Conservation (phyloP, 2,113 vertebrate genomes). For the Tachysurus vachellii region DNA sequence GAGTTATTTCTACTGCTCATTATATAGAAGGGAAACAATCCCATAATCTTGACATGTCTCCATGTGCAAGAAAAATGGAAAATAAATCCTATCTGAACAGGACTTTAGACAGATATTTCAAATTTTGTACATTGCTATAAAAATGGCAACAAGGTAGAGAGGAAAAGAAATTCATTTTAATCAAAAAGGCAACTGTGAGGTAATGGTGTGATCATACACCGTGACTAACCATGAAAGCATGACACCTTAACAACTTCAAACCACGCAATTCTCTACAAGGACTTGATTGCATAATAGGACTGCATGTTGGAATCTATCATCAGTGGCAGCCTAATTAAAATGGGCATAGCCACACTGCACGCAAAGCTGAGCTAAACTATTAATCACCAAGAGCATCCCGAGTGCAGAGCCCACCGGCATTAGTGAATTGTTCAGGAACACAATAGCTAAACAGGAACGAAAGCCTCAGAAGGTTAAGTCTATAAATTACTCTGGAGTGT, state of each 20-base stretch:
- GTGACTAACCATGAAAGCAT: not conserved
- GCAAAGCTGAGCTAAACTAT: slow-evolving; percentile 33
- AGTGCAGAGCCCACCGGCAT: slow-evolving; percentile 19
- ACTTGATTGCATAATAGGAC: slow-evolving; percentile 32
- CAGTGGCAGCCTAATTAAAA: slow-evolving; percentile 49
- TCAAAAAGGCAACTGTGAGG: not conserved
- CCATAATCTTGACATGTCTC: not conserved
- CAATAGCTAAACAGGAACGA: slow-evolving; percentile 34
- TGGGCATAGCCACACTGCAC: slow-evolving; percentile 11
- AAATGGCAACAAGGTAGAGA: not conserved
- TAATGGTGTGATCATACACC: not conserved
- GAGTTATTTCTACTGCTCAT: not conserved
- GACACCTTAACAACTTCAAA: not conserved
- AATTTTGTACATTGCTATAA: not conserved
- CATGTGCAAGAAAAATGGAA: not conserved
- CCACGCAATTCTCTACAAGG: slow-evolving; percentile 3
- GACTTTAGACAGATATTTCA: not conserved
- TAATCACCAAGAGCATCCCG: slow-evolving; percentile 25
- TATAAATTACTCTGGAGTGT: slow-evolving; percentile 32
- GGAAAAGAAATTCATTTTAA: not conserved
- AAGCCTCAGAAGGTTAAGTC: slow-evolving; percentile 1
- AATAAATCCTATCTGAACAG: not conserved
- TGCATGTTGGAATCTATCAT: slow-evolving; percentile 42
- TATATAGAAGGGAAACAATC: not conserved
- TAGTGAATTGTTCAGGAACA: slow-evolving; percentile 25